A percentile compares a stretch with the other conserved stretches of the same genome.
phyloP scores from a whole-genome alignment of 2,888 invertebrate genomes.

The Sphecodes monilicornis region DNA sequence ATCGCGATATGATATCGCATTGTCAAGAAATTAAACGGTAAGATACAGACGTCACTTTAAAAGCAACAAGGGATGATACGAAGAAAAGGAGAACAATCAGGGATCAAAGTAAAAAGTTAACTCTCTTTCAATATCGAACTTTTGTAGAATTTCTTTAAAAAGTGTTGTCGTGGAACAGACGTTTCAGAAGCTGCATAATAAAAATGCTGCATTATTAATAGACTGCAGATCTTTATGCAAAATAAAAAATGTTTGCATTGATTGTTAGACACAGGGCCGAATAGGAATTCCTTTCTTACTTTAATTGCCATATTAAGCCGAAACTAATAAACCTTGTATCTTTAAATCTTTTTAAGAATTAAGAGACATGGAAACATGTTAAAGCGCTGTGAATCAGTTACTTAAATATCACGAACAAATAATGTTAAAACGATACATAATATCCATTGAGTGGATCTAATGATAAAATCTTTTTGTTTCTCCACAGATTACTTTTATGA shows the following conservation, averaged over 20 bases:
- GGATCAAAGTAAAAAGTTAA: neutral
- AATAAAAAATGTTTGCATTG: no score
- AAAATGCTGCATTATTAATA: no score
- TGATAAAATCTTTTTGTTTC: no score
- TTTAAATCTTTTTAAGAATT: no score
- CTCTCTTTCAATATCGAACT: neutral
- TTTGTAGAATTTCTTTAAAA: slow-evolving; percentile 1
- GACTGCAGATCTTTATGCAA: no score
- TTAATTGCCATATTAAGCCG: no score
- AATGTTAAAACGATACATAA: no score
- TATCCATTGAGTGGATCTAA: no score
- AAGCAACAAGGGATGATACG: neutral
- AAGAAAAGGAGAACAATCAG: neutral
- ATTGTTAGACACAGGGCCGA: no score
- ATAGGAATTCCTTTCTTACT: no score
- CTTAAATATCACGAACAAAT: neutral
- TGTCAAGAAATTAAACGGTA: slow-evolving; percentile 31
- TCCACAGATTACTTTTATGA: no score
- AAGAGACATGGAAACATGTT: neutral
- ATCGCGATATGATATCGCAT: slow-evolving; percentile 2
- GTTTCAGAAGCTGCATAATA: neutral
- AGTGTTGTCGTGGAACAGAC: neutral
- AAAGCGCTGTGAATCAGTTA: neutral
- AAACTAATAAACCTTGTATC: no score
- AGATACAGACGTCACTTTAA: neutral